Percentiles rank a stretch among this genome's conserved stretches.
phyloP scores from a whole-genome alignment of 1,140 invertebrate genomes.

The Leptopilina clavipes region DNA sequence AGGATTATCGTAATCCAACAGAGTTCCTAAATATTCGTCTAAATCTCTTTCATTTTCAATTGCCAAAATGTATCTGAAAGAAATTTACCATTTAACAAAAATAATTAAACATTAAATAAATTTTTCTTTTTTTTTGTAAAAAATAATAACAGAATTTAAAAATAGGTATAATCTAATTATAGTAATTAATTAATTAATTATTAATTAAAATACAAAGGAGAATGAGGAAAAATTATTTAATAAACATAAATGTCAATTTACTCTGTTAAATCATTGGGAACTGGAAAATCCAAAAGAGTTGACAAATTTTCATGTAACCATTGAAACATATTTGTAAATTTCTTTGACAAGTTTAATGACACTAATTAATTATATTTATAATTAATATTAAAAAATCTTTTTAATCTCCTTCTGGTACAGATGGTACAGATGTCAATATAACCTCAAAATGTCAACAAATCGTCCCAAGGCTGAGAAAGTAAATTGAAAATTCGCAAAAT shows the following conservation, averaged over 20 bases:
- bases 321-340: conserved; percentile 72
- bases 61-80: conserved; percentile 78
- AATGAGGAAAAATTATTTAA: background rate
- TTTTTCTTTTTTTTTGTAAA: too few species aligned
- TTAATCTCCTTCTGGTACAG: too few species aligned
- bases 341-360: background rate
- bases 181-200: too few species aligned
- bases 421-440: too few species aligned
- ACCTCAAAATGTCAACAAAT: too few species aligned
- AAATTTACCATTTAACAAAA: too few species aligned
- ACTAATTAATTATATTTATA: background rate
- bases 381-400: too few species aligned
- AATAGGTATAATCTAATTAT: too few species aligned
- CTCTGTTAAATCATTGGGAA: conserved; percentile 80
- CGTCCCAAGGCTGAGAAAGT: too few species aligned
- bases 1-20: conserved; percentile 79
- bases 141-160: too few species aligned
- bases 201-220: too few species aligned
- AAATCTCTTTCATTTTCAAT: conserved; percentile 81
- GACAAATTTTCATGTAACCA: conserved; percentile 77
- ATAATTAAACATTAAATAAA: conserved; percentile 35
- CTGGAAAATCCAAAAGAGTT: conserved; percentile 78
- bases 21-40: conserved; percentile 81
- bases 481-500: too few species aligned
- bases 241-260: conserved; percentile 64